Evolutionary conservation across 2,797 vertebrate genomes (phyloP), one percentile per base, ranked within the genome.

Genomic region (Coluber constrictor): DNA sequence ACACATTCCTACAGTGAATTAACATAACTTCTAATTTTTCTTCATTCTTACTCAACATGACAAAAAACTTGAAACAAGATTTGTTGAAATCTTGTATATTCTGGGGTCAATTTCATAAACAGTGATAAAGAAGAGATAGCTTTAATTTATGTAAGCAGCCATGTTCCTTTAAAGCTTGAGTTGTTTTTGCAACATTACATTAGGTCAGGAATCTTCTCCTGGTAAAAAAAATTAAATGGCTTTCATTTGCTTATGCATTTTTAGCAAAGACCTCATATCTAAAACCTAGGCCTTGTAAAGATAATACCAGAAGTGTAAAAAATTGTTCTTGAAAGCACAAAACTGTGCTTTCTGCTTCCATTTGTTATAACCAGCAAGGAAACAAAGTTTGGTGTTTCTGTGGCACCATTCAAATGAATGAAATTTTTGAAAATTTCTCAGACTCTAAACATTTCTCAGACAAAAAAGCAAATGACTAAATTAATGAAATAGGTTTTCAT

Each of bases 231-330:
- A 97, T 92, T 93, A 97, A 96, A 83, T 93, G 89, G 89, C 25
- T 79, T 95, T 95, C 96, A 96, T 95, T 96, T 96, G 91, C 92
- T 96, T 93, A 16, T 86, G 87, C 92, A 93, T 95, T 96, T 95
- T 92, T 96, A 74, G 70, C 90, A 95, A 94, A 88, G 94, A 96
- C 91, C 92, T 96, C 93, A 70, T 94, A 97, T 96, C 18, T 18
- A 43, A 91, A 94, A 92, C 94, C 92, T 57, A 88, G 56, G 51
- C 88, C 32, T 51, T 94, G 5, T 89, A 92, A 96, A 96, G 43
- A 94, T 93, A 66, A 92, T 59, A 79, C 86, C 87, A 92, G 88
- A 83, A 63, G 25, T 0, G 88, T 63, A 27, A 92, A 29, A 88
- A 94, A 86, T 59, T 12, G n/a, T 88, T 83, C 32, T 43, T 32